These are phyloP conservation scores for Apodemus speciosus DNA, from an alignment of 2,113 vertebrate genomes.

Conservation along the genomic window DNA sequence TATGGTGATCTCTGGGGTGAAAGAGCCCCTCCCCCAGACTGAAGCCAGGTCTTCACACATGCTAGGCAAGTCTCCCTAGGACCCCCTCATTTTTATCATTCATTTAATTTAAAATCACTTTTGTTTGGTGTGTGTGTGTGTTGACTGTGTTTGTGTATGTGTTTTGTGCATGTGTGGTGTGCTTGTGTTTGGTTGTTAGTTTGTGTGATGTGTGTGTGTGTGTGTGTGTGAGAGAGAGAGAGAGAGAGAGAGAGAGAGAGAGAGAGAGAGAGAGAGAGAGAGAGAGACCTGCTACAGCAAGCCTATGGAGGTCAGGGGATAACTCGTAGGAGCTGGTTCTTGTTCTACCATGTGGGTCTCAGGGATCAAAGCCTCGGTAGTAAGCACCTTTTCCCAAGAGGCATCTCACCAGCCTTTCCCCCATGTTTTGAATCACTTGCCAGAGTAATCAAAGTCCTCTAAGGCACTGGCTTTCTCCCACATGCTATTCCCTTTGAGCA, in stretches of 20 bases:
- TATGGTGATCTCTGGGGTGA: background rate
- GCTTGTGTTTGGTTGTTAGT: background rate
- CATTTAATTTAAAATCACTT: background rate
- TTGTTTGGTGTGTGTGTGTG: background rate
- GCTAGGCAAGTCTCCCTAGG: background rate
- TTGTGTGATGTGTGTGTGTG: background rate
- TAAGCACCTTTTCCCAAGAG: background rate
- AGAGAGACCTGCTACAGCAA: accelerated
- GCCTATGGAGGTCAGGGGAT: background rate
- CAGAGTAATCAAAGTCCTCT: background rate
- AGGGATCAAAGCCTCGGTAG: background rate
- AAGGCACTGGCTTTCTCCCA: background rate
- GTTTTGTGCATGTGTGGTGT: background rate
- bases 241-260: too few species aligned
- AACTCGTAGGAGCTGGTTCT: background rate
- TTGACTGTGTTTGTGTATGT: background rate
- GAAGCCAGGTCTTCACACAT: background rate
- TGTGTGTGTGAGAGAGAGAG: too few species aligned
- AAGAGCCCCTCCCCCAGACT: too few species aligned
- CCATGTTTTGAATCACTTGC: background rate
- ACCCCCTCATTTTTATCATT: background rate
- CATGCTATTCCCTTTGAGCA: background rate
- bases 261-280: background rate
- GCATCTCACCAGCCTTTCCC: too few species aligned
- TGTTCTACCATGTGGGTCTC: background rate